A percentile compares a stretch with the other conserved stretches of the same genome.
These are phyloP conservation scores for Macroteleia sp. DNA, from an alignment of 2,888 invertebrate species.

Conservation along the genomic window DNA sequence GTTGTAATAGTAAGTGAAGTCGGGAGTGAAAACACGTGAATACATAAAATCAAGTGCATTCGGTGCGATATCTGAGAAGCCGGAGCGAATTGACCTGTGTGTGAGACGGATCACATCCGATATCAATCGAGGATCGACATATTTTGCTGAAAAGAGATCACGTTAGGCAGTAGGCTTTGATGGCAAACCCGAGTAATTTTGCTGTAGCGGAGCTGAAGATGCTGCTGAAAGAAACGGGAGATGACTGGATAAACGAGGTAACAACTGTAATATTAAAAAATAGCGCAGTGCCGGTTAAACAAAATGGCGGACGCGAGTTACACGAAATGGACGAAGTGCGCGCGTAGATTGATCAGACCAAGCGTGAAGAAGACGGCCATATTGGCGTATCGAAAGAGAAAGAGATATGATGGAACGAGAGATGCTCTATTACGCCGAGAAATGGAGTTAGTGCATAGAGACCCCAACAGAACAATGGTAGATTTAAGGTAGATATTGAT, in stretches of 20 bases:
- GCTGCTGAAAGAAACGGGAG: neutral
- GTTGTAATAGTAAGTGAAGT: too few relatives aligned
- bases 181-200: neutral
- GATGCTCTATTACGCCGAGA: neutral
- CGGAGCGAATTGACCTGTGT: neutral
- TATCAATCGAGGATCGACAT: neutral
- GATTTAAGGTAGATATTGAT: too few relatives aligned
- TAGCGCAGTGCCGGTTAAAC: neutral
- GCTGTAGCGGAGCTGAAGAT: neutral
- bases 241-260: neutral
- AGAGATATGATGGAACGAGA: conserved; percentile 1
- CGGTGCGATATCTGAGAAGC: neutral
- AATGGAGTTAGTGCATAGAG: neutral
- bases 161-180: neutral
- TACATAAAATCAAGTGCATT: neutral
- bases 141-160: neutral
- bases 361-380: neutral
- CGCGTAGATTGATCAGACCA: neutral
- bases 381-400: neutral
- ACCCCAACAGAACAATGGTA: too few relatives aligned
- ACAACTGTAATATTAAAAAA: neutral
- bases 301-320: neutral
- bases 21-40: too few relatives aligned
- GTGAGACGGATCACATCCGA: neutral
- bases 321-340: neutral